Evolutionary conservation across 2,888 invertebrate genomes (phyloP).

Genomic region (Mythimna lalbum): DNA sequence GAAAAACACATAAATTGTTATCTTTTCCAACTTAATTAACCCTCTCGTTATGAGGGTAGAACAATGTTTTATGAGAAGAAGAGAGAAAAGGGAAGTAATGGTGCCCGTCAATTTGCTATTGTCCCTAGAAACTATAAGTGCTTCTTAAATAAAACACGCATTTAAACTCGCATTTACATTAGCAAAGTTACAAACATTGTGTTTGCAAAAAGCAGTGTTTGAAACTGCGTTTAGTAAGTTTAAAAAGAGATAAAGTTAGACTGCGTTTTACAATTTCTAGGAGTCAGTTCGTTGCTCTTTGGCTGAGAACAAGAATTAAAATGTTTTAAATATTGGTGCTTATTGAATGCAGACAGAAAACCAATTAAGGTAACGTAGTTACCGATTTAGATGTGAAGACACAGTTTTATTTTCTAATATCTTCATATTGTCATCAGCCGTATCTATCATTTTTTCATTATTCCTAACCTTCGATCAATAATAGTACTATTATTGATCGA

Average conservation of each 20-base stretch:
- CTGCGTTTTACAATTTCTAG: slow-evolving; percentile 11
- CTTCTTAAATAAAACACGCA: not conserved
- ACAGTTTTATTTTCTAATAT: not conserved
- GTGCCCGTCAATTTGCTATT: not conserved
- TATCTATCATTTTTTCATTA: not conserved
- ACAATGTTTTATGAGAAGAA: slow-evolving; percentile 12
- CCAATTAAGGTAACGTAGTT: not conserved
- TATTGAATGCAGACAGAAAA: not conserved
- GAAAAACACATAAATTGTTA: slow-evolving; percentile 56
- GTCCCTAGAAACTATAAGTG: slow-evolving; percentile 11
- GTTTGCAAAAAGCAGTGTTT: slow-evolving; percentile 35
- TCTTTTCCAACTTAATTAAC: slow-evolving; percentile 52
- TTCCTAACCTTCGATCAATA: no score
- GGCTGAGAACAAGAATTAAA: slow-evolving; percentile 1
- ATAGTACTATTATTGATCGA: no score
- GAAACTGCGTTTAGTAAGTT: slow-evolving; percentile 37
- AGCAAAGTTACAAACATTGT: slow-evolving; percentile 24
- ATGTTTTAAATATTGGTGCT: not conserved
- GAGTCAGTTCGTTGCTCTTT: slow-evolving; percentile 15
- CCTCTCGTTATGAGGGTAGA: slow-evolving; percentile 20
- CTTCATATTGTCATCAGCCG: not conserved
- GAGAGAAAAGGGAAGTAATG: slow-evolving; percentile 6
- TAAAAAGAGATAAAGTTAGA: slow-evolving; percentile 37
- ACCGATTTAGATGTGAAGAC: not conserved
- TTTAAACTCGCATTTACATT: slow-evolving; percentile 37